Conservation (phyloP, 2,113 vertebrate species). For the Merops nubicus region DNA sequence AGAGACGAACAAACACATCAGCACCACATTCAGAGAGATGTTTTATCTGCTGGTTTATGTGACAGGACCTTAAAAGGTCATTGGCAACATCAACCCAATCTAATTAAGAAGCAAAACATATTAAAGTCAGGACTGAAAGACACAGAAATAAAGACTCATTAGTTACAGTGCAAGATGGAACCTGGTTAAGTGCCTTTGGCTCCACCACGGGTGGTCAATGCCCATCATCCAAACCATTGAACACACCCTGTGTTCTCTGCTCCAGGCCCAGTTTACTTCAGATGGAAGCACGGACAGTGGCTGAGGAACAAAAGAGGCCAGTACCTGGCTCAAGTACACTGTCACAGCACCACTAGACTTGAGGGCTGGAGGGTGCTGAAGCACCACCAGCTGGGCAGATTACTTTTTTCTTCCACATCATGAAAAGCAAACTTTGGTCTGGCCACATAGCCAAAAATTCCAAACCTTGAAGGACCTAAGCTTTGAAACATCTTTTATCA, state of each 20-base stretch:
- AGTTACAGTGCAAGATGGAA: not conserved
- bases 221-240: not conserved
- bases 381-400: not conserved
- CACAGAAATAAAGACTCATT: not conserved
- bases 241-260: not conserved
- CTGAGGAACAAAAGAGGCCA: rapidly evolving
- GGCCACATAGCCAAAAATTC: not conserved
- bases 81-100: conserved; percentile 92
- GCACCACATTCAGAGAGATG: conserved; percentile 88
- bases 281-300: not conserved
- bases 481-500: not conserved
- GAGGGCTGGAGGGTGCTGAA: not conserved
- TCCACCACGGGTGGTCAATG: not conserved
- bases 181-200: not conserved
- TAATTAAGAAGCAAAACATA: conserved; percentile 58
- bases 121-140: not conserved
- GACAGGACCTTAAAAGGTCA: conserved; percentile 87
- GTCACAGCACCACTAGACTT: not conserved
- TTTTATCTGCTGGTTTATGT: conserved; percentile 78
- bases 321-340: not conserved
- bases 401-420: not conserved
- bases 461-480: not conserved
- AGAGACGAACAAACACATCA: conserved; percentile 86
- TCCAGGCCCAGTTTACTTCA: not conserved
- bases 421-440: not conserved